Evolutionary conservation across 2,888 invertebrate genomes (phyloP).

Genomic region (Athalia rosae): DNA sequence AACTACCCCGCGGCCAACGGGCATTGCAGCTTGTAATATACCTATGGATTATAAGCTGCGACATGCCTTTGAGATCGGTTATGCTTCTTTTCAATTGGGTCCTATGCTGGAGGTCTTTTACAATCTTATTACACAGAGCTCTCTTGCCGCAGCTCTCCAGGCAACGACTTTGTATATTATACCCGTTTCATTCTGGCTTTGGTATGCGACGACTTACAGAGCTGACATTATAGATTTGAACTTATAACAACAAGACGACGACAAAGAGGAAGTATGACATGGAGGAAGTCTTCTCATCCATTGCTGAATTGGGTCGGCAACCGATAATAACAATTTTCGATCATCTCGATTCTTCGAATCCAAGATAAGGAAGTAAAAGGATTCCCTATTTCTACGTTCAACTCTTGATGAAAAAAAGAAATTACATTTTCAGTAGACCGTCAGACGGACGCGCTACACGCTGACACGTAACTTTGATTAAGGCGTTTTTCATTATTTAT

Average conservation of each 20-base stretch:
- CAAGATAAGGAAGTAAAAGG: background rate
- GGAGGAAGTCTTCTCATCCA: background rate
- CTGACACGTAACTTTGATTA: too few species aligned
- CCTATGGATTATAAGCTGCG: background rate
- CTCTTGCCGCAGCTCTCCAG: background rate
- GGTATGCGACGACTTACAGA: slow-evolving; percentile 21
- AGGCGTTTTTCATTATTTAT: too few species aligned
- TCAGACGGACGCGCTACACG: too few species aligned
- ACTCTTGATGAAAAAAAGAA: background rate
- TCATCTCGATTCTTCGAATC: background rate
- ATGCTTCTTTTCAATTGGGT: background rate
- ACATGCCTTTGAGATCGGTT: background rate
- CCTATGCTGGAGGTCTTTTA: slow-evolving; percentile 2
- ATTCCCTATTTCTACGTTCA: background rate
- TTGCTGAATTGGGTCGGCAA: background rate
- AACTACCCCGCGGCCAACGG: slow-evolving; percentile 18
- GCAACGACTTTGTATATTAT: background rate
- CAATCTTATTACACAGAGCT: background rate
- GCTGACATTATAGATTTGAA: slow-evolving; percentile 24
- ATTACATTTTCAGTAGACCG: too few species aligned
- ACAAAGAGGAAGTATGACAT: background rate
- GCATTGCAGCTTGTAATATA: background rate
- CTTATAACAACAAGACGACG: background rate
- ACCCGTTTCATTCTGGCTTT: background rate
- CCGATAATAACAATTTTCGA: background rate